Evolutionary conservation across 2,888 invertebrate species (phyloP), one percentile per base, ranked within the genome.

Genomic region (Diaprepes abbreviatus): DNA sequence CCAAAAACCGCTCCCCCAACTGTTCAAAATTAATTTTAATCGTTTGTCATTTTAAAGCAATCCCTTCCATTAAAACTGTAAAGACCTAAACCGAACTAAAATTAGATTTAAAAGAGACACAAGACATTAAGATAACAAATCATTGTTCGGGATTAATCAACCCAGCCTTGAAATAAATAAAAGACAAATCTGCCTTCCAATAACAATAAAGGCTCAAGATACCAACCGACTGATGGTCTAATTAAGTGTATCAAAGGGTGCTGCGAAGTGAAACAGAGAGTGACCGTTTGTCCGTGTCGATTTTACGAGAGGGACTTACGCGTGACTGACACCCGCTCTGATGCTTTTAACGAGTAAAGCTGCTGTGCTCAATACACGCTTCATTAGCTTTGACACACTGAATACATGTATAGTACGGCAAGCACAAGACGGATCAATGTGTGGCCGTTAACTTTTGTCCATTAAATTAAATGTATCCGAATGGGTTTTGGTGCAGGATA

Each of bases 301-400:
- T 67, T 67, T 67, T 62, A 60, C 54, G 67, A 62, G 62, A 36
- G 62, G 36, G 43, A 50, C 60, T 62, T 48, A 67, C 67, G 67
- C 67, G 67, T 67, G 67, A 67, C 38, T 67, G 67, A 55, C 67
- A 67, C 55, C 59, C 66, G 66, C 66, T 66, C 66, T 66, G 66
- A 59, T 60, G 66, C 66, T 67, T 62, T 67, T 67, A 55, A 64
- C 64, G 64, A 55, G 43, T 64, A 67, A 58, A 67, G 60, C 67
- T 57, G 67, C 54, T 54, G 12, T 63, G 63, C 62, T 55, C 67
- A 62, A 67, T 67, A 54, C 35, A 67, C 67, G 67, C 67, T 67
- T 67, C 62, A 67, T 67, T 67, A 67, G 67, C 43, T 54, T 31
- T 57, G 67, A 67, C 67, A 66, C 58, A 48, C 55, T 43, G 67